Conservation (phyloP, 2,888 invertebrate genomes). For the Dryobota labecula region DNA sequence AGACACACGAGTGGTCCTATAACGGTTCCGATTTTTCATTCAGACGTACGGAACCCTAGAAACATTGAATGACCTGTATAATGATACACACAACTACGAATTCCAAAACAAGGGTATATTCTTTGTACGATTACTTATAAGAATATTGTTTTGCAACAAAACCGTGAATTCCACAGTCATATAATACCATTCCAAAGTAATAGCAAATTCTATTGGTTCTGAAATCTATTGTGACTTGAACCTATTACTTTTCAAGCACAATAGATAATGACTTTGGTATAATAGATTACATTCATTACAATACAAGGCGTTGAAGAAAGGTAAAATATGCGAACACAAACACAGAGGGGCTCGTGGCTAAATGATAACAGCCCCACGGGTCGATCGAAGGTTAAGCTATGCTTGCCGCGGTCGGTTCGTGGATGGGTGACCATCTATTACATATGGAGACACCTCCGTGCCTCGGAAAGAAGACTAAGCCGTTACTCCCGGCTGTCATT, state of each 20-base stretch:
- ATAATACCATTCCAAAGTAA: slow-evolving; percentile 21
- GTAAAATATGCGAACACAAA: not conserved
- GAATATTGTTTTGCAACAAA: slow-evolving; percentile 4
- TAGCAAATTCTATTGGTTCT: slow-evolving; percentile 11
- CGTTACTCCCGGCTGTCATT: too few relatives aligned
- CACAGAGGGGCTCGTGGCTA: not conserved
- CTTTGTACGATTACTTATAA: not conserved
- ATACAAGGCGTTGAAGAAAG: not conserved
- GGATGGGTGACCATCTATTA: not conserved
- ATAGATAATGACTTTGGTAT: slow-evolving; percentile 5
- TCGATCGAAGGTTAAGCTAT: not conserved
- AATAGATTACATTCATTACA: not conserved
- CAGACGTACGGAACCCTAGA: too few relatives aligned
- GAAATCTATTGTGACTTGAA: not conserved
- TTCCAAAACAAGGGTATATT: not conserved
- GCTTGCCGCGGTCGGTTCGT: not conserved
- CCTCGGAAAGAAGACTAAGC: too few relatives aligned
- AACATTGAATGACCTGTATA: not conserved
- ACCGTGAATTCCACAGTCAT: not conserved
- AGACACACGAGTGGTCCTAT: too few relatives aligned
- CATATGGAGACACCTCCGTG: not conserved
- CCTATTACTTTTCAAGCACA: slow-evolving; percentile 13
- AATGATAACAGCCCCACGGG: not conserved
- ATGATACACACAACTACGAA: not conserved
- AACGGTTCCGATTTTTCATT: too few relatives aligned